Conservation (phyloP, 2,888 invertebrate genomes). For the Himalopsyche japonica region DNA sequence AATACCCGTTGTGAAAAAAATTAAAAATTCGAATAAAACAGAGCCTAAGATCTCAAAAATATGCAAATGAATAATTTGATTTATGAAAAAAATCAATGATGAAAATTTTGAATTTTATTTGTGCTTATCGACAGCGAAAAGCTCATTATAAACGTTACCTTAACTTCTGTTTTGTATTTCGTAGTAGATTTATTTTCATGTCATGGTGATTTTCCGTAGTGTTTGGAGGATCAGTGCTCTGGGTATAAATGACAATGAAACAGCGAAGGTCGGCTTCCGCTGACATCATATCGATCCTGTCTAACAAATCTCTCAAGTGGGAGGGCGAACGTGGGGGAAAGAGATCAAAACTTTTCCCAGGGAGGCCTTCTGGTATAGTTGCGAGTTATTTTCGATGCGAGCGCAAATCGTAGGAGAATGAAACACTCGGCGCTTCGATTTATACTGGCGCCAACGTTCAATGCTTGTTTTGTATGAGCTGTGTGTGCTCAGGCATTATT, state of each 20-base stretch:
- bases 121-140: too few relatives aligned
- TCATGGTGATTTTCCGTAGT: too few relatives aligned
- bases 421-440: neutral
- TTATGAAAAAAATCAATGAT: too few relatives aligned
- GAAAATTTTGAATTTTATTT: too few relatives aligned
- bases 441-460: neutral
- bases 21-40: too few relatives aligned
- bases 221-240: neutral
- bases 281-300: slow-evolving; percentile 11
- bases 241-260: slow-evolving; percentile 7
- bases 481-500: neutral
- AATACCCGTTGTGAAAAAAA: too few relatives aligned
- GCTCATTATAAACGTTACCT: too few relatives aligned
- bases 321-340: neutral
- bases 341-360: slow-evolving; percentile 2
- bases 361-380: neutral
- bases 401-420: neutral
- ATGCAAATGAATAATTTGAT: too few relatives aligned
- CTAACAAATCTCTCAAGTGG: neutral
- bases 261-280: slow-evolving; percentile 5
- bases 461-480: neutral
- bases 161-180: too few relatives aligned
- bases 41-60: too few relatives aligned
- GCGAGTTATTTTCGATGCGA: neutral
- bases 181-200: too few relatives aligned